phyloP scores from a whole-genome alignment of 2,797 vertebrate genomes.

The Cirrhinus molitorella region DNA sequence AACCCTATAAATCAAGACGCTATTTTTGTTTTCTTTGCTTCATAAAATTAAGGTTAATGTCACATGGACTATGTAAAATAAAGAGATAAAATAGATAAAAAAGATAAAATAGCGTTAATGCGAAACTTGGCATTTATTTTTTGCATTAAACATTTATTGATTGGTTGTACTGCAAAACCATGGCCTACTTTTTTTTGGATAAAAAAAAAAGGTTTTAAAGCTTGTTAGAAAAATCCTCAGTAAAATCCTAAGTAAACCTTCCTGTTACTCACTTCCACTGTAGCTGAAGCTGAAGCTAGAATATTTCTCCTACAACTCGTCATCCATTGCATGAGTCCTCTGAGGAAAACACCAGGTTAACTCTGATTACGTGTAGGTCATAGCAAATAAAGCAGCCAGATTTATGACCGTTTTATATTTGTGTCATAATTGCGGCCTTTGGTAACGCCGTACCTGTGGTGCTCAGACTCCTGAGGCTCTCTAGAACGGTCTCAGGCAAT shows the following conservation, averaged over 20 bases:
- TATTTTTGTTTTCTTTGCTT: too few relatives aligned
- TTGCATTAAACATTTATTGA: neutral
- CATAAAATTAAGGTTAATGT: too few relatives aligned
- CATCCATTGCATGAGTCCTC: constrained; percentile 50
- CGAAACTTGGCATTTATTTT: too few relatives aligned
- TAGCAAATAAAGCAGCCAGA: constrained; percentile 41
- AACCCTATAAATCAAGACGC: too few relatives aligned
- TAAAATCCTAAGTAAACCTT: neutral
- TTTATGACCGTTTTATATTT: constrained; percentile 41
- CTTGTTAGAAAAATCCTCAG: constrained; percentile 22
- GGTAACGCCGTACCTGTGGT: constrained; percentile 36
- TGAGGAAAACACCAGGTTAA: constrained; percentile 45
- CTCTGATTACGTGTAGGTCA: constrained; percentile 50
- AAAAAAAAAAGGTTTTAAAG: neutral
- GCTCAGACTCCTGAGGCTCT: constrained; percentile 22
- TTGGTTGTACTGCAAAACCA: too few relatives aligned
- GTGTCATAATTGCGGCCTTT: constrained; percentile 35
- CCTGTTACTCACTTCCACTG: neutral
- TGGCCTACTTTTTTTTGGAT: neutral
- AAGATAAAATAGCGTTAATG: too few relatives aligned
- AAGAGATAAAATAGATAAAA: too few relatives aligned
- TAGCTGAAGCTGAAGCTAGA: constrained; percentile 15
- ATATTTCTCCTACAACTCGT: constrained; percentile 10
- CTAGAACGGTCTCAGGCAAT: constrained; percentile 23
- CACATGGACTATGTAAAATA: too few relatives aligned